Evolutionary conservation across 2,797 vertebrate species (phyloP), one percentile per base, ranked within the genome.

Genomic region (Nasua narica): DNA sequence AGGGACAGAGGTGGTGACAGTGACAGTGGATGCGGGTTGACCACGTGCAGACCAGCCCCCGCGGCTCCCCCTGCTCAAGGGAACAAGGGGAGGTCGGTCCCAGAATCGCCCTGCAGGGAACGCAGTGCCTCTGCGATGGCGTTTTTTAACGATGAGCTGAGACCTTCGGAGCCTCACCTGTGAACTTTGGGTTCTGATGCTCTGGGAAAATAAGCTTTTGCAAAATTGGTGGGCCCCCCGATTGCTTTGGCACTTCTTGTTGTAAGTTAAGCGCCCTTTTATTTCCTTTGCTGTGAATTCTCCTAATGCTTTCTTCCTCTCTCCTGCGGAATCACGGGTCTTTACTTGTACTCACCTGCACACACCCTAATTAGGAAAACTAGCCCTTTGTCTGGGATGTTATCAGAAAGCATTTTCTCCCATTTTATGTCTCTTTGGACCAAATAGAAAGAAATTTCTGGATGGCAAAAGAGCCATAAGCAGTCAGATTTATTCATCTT

Each of bases 11-110:
- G 11, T 3, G 21, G 54, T 3, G 23, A 56, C 32, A 0, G 43
- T 48, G 9, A 11, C 29, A 23, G 25, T 12, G 32, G 19, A 9
- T 4, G 4, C 58, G 52, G 76, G 27, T 9, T 1, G 35, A 25
- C n/a, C 2, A 1, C 0, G 12, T 11, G 40, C 43, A 78, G 81
- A 23, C 54, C 5, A 5, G 32, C 5, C 15, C 16, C 10, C 5
- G 1, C 4, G 9, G 84, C 56, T 4, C 13, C 0, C 79, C 67
- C n/a, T 89, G 60, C 79, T 48, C 72, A 16, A 29, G 52, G 32
- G 12, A 35, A 32, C 15, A 21, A 0, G 3, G 40, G 32, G 12
- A 40, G n/a, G 50, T 43, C 14, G 11, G 62, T 11, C 29, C 19
- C 5, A 1, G 48, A 46, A 5, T 23, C 6, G 3, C 58, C 19